These are phyloP conservation scores for Macrosoma leucophasiata DNA, from an alignment of 2,888 invertebrate species.

Conservation along the genomic window DNA sequence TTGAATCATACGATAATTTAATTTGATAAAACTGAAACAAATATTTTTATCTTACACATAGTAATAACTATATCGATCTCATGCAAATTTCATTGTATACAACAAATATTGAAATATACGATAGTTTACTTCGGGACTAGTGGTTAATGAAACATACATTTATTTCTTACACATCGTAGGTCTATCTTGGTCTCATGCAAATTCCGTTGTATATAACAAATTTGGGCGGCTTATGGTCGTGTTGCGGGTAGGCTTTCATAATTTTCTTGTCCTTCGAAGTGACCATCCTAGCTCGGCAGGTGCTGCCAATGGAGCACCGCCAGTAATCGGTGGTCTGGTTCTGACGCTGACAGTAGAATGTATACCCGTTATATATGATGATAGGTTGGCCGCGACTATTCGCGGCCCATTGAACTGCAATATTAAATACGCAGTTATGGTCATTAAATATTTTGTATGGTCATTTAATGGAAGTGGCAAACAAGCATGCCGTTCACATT, in stretches of 20 bases:
- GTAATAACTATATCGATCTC: too few species aligned
- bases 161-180: neutral
- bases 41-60: too few species aligned
- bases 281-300: slow-evolving; percentile 23
- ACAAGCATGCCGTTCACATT: too few species aligned
- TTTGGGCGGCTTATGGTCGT: slow-evolving; percentile 22
- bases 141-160: neutral
- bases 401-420: neutral
- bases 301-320: slow-evolving; percentile 22
- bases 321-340: slow-evolving; percentile 22
- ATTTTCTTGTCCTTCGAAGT: slow-evolving; percentile 10
- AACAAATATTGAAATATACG: too few species aligned
- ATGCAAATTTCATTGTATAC: too few species aligned
- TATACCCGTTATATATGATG: slow-evolving; percentile 32
- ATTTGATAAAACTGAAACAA: too few species aligned
- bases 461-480: too few species aligned
- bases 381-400: slow-evolving; percentile 28
- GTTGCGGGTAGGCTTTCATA: slow-evolving; percentile 11
- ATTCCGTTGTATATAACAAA: slow-evolving; percentile 23
- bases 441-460: too few species aligned
- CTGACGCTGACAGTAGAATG: slow-evolving; percentile 30
- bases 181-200: slow-evolving; percentile 17
- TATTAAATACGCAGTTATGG: too few species aligned
- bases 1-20: too few species aligned
- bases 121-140: too few species aligned